Conservation (phyloP, 92 coral and sea anemone species). For the Umimayanthus kanabou region DNA sequence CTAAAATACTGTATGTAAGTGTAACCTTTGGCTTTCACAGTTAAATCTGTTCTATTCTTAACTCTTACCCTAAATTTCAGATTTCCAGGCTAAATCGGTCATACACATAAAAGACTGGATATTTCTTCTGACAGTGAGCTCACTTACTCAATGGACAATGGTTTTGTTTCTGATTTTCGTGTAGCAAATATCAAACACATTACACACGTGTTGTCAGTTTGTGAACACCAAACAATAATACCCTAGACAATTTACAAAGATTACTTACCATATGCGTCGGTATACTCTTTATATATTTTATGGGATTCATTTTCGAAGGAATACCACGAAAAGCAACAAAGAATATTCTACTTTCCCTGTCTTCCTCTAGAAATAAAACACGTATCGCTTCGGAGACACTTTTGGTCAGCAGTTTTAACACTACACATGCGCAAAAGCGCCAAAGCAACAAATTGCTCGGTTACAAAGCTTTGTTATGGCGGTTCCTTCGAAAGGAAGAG, state of each 20-base stretch:
- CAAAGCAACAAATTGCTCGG: conserved; percentile 28
- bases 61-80: no score
- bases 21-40: no score
- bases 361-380: conserved; percentile 23
- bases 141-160: neutral
- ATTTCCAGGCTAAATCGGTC: no score
- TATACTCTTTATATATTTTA: conserved; percentile 37
- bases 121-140: neutral
- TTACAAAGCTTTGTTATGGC: conserved; percentile 63
- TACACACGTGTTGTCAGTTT: neutral
- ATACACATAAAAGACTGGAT: neutral
- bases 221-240: neutral
- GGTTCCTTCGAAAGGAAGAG: conserved; percentile 59
- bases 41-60: no score
- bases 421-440: conserved; percentile 35
- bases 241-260: neutral
- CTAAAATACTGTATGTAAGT: no score
- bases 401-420: conserved; percentile 30
- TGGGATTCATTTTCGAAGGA: conserved; percentile 30
- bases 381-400: neutral
- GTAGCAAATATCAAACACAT: conserved; percentile 39
- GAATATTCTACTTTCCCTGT: neutral
- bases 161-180: neutral
- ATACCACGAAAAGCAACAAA: neutral
- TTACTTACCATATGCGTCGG: conserved; percentile 36